Evolutionary conservation across 2,113 vertebrate genomes (phyloP), one percentile per base, ranked within the genome.

Genomic region (Tachycineta bicolor): DNA sequence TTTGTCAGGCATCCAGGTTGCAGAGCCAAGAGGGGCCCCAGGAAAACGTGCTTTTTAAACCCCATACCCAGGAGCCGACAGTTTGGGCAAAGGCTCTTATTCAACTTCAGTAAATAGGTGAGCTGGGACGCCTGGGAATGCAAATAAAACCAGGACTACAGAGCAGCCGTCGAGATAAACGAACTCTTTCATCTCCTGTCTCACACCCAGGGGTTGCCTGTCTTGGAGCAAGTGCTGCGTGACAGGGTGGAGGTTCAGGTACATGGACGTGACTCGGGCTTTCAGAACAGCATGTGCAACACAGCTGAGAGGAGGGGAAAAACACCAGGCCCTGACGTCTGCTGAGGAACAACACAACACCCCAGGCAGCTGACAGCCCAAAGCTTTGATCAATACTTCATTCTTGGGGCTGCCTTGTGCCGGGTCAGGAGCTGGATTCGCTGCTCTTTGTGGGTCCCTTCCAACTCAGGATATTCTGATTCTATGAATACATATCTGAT

Each of bases 131-230:
- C 62, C 77, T 10, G 75, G 83, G 87, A 95, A 82, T 6, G 83
- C 93, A 92, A 95, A 96, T 19, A 95, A 60, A 87, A 60, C 0
- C 47, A 41, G 76, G 33, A 56, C 29, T 74, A 19, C 69, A 6
- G 56, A 93, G 29, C 67, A 69, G 92, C 78, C 5, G 0, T 22
- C 0, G 20, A 93, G 96, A 94, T 96, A 89, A 96, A 70, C 0
- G 5, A 50, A 46, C 80, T 28, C 94, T 96, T 95, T 96, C 86
- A 95, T 87, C 91, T 92, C 68, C 58, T 21, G 34, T 23, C 87
- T 83, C 90, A 23, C 74, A 9, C 62, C 60, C 90, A 83, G 62
- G 56, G 73, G 73, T 58, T 88, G 81, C 77, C 71, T 5, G n/a
- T 34, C 88, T 59, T 2, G 1, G 49, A 69, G 46, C 39, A 12